A percentile compares a stretch with the other conserved stretches of the same genome.
phyloP scores from a whole-genome alignment of 2,888 invertebrate species.

The Timema cristinae region DNA sequence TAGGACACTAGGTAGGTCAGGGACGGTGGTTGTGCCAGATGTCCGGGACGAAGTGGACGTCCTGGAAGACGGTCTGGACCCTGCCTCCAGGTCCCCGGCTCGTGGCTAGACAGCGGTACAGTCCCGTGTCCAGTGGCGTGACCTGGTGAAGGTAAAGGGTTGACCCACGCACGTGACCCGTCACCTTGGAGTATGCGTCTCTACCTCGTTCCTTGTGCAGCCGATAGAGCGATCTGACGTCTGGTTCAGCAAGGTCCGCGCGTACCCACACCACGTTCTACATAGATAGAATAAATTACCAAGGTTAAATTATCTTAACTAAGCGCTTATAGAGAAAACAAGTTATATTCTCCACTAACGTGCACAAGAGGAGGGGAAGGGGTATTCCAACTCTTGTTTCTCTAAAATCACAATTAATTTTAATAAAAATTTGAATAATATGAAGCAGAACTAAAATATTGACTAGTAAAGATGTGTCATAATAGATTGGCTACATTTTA shows the following conservation, averaged over 20 bases:
- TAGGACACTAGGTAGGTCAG: background rate
- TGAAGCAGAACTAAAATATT: too few species aligned
- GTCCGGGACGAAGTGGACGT: slow-evolving; percentile 37
- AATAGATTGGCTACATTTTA: too few species aligned
- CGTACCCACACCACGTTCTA: slow-evolving; percentile 39
- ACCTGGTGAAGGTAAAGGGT: slow-evolving; percentile 34
- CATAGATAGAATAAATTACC: slow-evolving; percentile 15
- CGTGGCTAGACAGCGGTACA: slow-evolving; percentile 38
- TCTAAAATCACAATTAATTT: too few species aligned
- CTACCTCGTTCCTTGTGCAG: slow-evolving; percentile 28
- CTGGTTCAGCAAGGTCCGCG: slow-evolving; percentile 35
- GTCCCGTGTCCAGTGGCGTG: slow-evolving; percentile 35
- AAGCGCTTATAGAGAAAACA: too few species aligned
- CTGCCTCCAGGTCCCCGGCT: slow-evolving; percentile 32
- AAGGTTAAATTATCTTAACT: too few species aligned
- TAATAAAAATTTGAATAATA: too few species aligned
- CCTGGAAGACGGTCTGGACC: slow-evolving; percentile 36
- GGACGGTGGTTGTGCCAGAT: slow-evolving; percentile 9
- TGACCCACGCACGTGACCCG: slow-evolving; percentile 33
- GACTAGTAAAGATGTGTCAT: too few species aligned
- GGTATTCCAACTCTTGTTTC: too few species aligned
- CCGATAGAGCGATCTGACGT: slow-evolving; percentile 32
- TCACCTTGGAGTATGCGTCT: slow-evolving; percentile 27
- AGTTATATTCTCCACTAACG: too few species aligned
- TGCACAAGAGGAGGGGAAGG: too few species aligned